Base-by-base conservation (phyloP, 2,888 invertebrate genomes). In the Chymomyza procnemis region DNA sequence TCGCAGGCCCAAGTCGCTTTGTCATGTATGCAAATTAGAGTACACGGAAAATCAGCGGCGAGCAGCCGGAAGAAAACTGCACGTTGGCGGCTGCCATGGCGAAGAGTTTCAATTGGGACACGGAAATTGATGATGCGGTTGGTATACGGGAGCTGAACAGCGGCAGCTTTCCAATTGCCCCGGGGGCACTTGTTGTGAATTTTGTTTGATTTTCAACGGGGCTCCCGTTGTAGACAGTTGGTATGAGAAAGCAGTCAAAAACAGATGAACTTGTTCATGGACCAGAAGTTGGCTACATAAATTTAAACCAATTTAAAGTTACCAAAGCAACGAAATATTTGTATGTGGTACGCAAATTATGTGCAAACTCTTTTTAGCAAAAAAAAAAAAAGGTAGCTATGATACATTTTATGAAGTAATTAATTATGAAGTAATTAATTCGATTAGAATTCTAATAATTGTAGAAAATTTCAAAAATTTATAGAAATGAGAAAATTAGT, bases 61-160 rank as follows among this genome's bases (percentile, higher is more conserved):
- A 21, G 19, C 54, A 70, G 21, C n/a, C 21, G 41, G 47, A 47
- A 41, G 47, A 21, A 41, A 59, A 41, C 47, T 47, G 21, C 21
- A 50, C 48, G 16, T 16, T 18, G 16, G 6, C 18, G 48, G 18
- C 16, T 16, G 48, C 48, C 16, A 47, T 55, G 67, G 30, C 64
- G 19, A 41, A 62, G 59, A 58, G 62, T 58, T 63, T 64, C 66
- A 58, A 34, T 65, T 74, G 78, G 63, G 47, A 58, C 61, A 64
- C 71, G 67, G 78, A 76, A 78, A 78, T 69, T 74, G 78, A 67
- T 69, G 63, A 30, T 46, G 61, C 41, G 64, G 68, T 64, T 74
- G 65, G 19, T 54, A 71, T 60, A 69, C 64, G 12, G 12, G 2
- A 55, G 59, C 18, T 47, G 22, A 59, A n/a, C 4, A 9, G 26